phyloP scores from a whole-genome alignment of 2,113 vertebrate species.

The Rattus norvegicus region DNA sequence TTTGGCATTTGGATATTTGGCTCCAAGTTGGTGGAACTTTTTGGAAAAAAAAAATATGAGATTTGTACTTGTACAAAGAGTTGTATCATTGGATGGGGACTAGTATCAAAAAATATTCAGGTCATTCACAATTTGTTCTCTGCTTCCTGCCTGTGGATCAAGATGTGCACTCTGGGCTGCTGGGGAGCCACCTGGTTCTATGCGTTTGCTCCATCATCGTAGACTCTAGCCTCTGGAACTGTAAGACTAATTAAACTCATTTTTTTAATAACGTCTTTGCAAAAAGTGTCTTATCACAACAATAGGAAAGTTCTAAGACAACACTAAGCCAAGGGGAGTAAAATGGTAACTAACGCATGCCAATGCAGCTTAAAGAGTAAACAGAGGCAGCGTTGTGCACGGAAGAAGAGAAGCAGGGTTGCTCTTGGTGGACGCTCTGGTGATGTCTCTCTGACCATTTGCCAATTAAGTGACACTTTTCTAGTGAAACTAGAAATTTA shows the following conservation, averaged over 20 bases:
- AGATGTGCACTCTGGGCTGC: neutral
- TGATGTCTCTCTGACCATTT: neutral
- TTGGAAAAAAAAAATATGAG: neutral
- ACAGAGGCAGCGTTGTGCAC: neutral
- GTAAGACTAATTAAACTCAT: neutral
- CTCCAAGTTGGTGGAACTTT: neutral
- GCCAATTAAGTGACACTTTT: neutral
- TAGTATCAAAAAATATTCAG: neutral
- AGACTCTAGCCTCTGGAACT: neutral
- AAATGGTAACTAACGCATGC: slow-evolving; percentile 23
- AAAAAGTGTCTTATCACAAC: neutral
- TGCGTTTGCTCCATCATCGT: neutral
- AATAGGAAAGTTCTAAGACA: neutral
- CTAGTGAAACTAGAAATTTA: neutral
- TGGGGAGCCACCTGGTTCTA: neutral
- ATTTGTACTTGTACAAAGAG: neutral
- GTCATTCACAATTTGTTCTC: neutral
- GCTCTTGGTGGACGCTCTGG: neutral
- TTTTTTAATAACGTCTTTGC: neutral
- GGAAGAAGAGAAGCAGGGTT: neutral
- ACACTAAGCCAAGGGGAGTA: slow-evolving; percentile 16
- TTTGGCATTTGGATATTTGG: neutral
- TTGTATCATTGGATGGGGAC: neutral
- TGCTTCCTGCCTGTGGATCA: neutral
- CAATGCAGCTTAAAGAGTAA: slow-evolving; percentile 14